A percentile compares a stretch with the other conserved stretches of the same genome.
Evolutionary conservation across 2,888 invertebrate species (phyloP).

Genomic region (Norana najaformis): DNA sequence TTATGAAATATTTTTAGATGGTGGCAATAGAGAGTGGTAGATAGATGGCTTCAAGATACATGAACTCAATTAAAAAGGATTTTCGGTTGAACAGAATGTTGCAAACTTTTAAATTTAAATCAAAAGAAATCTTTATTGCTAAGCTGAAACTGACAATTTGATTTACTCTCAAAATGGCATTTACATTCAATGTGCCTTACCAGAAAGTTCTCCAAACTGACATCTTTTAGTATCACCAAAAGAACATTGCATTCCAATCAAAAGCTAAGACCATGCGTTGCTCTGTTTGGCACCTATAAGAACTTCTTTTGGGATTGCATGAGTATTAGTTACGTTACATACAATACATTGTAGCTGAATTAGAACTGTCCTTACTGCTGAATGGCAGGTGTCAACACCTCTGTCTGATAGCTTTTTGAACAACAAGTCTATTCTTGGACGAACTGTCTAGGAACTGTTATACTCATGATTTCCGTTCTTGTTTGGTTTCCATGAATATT

Average conservation of each 20-base stretch:
- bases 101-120: background rate
- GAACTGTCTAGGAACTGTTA: background rate
- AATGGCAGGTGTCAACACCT: background rate
- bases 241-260: background rate
- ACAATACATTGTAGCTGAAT: background rate
- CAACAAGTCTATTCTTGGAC: background rate
- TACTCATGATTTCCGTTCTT: background rate
- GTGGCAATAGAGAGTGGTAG: background rate
- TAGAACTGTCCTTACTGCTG: background rate
- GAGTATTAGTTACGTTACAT: background rate
- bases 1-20: background rate
- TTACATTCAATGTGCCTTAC: background rate
- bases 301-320: background rate
- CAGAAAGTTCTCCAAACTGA: background rate
- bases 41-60: background rate
- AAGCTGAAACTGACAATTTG: background rate
- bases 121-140: background rate
- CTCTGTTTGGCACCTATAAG: background rate
- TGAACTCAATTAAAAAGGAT: background rate
- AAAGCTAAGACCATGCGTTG: background rate
- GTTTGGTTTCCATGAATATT: background rate
- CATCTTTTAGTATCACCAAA: background rate
- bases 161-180: background rate
- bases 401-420: background rate
- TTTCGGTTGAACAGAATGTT: background rate